A percentile compares a stretch with the other conserved stretches of the same genome.
Conservation (phyloP, 2,797 vertebrate genomes). For the Sebastes trivittatus region DNA sequence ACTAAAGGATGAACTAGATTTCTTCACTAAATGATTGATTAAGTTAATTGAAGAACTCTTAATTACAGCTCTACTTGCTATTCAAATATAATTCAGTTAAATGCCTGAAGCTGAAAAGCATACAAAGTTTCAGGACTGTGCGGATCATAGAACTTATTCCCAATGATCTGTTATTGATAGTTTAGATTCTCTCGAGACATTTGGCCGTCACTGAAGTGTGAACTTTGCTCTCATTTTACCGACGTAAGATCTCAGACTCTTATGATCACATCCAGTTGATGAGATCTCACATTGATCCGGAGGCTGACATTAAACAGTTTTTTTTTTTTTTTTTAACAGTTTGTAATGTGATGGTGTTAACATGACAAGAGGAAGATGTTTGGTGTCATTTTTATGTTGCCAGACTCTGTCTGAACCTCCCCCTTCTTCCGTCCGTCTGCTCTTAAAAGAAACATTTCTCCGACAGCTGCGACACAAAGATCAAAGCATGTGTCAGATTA, state of each 20-base stretch:
- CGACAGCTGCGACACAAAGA: constrained; percentile 9
- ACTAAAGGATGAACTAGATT: not conserved
- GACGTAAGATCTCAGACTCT: not conserved
- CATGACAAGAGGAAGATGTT: constrained; percentile 29
- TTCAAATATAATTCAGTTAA: not conserved
- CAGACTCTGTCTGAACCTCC: constrained; percentile 9
- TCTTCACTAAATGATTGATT: not conserved
- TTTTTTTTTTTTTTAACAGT: not conserved
- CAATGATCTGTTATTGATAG: not conserved
- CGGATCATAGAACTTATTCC: not conserved
- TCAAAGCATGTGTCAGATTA: constrained; percentile 40
- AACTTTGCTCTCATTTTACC: not conserved
- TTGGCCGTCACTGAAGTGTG: not conserved
- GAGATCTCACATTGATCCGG: not conserved
- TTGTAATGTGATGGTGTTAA: not conserved
- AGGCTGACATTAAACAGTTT: not conserved
- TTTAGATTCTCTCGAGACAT: not conserved
- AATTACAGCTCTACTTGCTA: not conserved
- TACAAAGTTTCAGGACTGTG: not conserved
- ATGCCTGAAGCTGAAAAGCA: not conserved
- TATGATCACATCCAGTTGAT: not conserved
- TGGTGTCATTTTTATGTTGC: not conserved
- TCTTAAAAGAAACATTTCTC: constrained; percentile 22
- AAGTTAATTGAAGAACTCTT: not conserved
- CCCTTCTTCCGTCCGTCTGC: not conserved